Evolutionary conservation across 1,140 invertebrate genomes (phyloP), one percentile per base, ranked within the genome.

Genomic region (Branchinecta lindahli): DNA sequence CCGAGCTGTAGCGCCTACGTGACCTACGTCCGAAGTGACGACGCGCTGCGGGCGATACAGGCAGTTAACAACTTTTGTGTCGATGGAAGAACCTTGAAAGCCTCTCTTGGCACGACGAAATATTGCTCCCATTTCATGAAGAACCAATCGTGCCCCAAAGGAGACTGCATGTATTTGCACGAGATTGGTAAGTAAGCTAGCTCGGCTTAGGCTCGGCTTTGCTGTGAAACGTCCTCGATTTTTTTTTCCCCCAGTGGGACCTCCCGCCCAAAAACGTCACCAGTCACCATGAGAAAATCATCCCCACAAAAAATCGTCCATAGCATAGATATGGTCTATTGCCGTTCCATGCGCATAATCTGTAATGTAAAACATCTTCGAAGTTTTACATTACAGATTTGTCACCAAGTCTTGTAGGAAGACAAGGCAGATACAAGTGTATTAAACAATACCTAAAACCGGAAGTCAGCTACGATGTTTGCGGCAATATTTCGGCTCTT

Each of bases 91-190:
- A 89, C 92, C 72, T 86, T 99, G 75, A 98, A 98, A 84, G 95
- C 94, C 72, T 98, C 94, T 73, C 83, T 99, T 74, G 97, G 97
- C 71, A 99, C 97, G 67, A 99, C 97, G 72, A 99, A 99, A 83
- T 99, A 99, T 82, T 99, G 97, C 85, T 97, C 94, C 79, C 94
- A 97, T 82, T 99, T 98, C 82, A 90, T 99, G 86, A 93, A 94
- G 80, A 95, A 96, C 81, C 90, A 94, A 78, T 85, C 89, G 72
- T 99, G 97, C 84, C 92, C 93, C 46, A 99, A 99, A 82, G 82
- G 87, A 73, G 96, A 99, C 81, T 99, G 96, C 83, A 99, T 99
- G 96, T 99, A 99, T 84, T 85, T 99, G 75, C 97, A 99, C 82
- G 95, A 99, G 79, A 84, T 97, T 79, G 96, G 91, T 83, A 78